Base-by-base conservation (phyloP, 1,140 invertebrate species). In the Watersipora subatra region DNA sequence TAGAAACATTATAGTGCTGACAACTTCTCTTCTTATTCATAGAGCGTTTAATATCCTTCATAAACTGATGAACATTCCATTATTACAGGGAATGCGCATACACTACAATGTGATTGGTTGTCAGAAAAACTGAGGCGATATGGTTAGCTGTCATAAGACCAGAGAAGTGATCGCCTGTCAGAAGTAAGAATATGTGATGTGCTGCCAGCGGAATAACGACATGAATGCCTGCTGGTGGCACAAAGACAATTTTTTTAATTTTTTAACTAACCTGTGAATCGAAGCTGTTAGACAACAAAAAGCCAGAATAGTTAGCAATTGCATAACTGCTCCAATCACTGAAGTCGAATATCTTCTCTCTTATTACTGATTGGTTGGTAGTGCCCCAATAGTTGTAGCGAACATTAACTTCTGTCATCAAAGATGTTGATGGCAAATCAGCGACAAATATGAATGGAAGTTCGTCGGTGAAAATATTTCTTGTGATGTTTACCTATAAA, bases 311-410 rank as follows among this genome's bases (percentile, higher is more conserved):
- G 22, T 87, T 84, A 0, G 93, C 93, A 34, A 94, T 86, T 0
- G 93, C 93, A 77, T 93, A 94, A 80, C 93, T 92, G 76, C 99
- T 99, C 96, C 96, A 98, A 75, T 98, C 95, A 78, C 99, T 93
- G 82, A 99, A 97, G 82, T 99, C 97, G 78, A 99, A 99, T 70
- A 99, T 96, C 74, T 87, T 85, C 59, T 86, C 83, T 68, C 86
- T 83, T 28, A 99, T 97, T 29, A 83, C 79, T 2, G 75, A 76
- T 55, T 88, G 84, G 63, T 89, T 84, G 1, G 66, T 67, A 1
- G 72, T 69, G 19, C 94, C 95, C 95, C 96, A 99, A 90, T 91
- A 99, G 78, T 99, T 99, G 75, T 95, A 88, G 19, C 83, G 84
- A 0, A 92, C 92, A 76, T 98, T 88, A 7, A 99, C 80, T 57